A percentile compares a stretch with the other conserved stretches of the same genome.
These are phyloP conservation scores for Drosophila miranda DNA, from an alignment of 1,140 invertebrate species.

Conservation along the genomic window DNA sequence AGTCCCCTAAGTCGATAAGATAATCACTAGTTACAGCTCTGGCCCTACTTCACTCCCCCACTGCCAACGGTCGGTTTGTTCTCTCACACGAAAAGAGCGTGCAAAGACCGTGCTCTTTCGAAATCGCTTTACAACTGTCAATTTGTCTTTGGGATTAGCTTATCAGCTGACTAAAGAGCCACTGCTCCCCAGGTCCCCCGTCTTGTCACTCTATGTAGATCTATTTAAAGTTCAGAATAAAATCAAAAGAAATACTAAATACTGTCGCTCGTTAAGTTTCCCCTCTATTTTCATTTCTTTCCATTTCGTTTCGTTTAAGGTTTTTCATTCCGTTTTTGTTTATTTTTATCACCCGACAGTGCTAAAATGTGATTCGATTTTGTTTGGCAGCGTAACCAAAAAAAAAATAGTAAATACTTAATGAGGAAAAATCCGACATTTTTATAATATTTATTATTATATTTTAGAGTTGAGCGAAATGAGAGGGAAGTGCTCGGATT, in stretches of 20 bases:
- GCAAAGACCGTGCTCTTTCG: no score
- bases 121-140: slow-evolving; percentile 18
- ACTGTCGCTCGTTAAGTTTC: slow-evolving; percentile 6
- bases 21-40: slow-evolving; percentile 27
- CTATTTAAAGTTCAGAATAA: slow-evolving; percentile 53
- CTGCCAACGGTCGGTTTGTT: no score
- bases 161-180: slow-evolving; percentile 37
- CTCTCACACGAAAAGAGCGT: slow-evolving; percentile 5
- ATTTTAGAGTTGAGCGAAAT: slow-evolving; percentile 18
- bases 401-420: slow-evolving; percentile 47
- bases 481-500: neutral
- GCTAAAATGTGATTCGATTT: slow-evolving; percentile 66
- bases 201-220: neutral
- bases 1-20: slow-evolving; percentile 29
- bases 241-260: slow-evolving; percentile 2
- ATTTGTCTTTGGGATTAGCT: slow-evolving; percentile 27
- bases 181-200: neutral
- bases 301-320: neutral
- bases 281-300: slow-evolving; percentile 24
- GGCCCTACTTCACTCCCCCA: neutral
- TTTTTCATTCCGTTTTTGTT: slow-evolving; percentile 42
- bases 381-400: slow-evolving; percentile 61
- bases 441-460: slow-evolving; percentile 21
- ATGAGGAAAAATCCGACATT: slow-evolving; percentile 32
- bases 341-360: slow-evolving; percentile 72